Conservation (phyloP, 2,113 vertebrate species). For the Cacatua alba region DNA sequence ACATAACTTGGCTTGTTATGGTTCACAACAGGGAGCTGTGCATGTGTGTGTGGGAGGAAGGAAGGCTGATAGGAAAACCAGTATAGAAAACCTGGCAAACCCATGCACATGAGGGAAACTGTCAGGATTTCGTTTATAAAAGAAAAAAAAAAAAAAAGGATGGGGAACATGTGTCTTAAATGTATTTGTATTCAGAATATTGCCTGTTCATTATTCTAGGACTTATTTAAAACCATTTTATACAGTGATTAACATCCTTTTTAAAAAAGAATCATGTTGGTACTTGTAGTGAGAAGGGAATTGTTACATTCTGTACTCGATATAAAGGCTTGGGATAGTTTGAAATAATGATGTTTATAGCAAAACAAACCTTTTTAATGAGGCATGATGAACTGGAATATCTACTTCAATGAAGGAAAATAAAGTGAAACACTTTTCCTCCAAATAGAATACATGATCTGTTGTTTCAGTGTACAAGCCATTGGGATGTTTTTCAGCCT, state of each 20-base stretch:
- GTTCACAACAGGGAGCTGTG: not conserved
- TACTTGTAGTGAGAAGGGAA: not conserved
- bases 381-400: slow-evolving; percentile 19
- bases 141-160: not conserved
- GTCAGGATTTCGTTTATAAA: not conserved
- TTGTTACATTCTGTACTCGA: not conserved
- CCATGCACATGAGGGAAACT: not conserved
- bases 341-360: slow-evolving; percentile 18
- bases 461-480: slow-evolving; percentile 11
- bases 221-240: not conserved
- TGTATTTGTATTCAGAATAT: not conserved
- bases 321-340: slow-evolving; percentile 13
- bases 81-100: not conserved
- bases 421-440: slow-evolving; percentile 20
- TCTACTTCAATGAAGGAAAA: slow-evolving; percentile 30
- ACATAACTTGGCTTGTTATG: not conserved
- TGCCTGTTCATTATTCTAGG: not conserved
- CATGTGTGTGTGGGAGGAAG: not conserved
- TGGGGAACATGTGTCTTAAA: not conserved
- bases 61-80: not conserved
- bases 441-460: not conserved
- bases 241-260: not conserved
- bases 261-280: not conserved
- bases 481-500: slow-evolving; percentile 17
- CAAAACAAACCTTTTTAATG: slow-evolving; percentile 33